Conservation (phyloP, 2,888 invertebrate species). For the Endomychus coccineus region DNA sequence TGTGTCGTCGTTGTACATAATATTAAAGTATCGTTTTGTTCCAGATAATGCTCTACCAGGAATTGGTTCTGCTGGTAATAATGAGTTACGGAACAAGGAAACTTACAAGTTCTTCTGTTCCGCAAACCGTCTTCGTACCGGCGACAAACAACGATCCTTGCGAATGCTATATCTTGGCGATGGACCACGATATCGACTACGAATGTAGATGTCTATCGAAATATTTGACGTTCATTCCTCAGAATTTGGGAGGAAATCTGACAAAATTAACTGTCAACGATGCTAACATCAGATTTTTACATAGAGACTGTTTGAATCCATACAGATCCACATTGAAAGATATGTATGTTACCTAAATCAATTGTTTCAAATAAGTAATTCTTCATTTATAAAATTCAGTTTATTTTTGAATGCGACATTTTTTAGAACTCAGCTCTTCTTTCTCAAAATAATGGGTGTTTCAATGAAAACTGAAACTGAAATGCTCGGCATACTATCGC, state of each 20-base stretch:
- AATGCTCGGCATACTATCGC: no score
- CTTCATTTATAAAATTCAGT: background rate
- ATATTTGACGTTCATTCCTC: constrained; percentile 32
- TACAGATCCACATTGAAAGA: constrained; percentile 39
- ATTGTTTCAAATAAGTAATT: no score
- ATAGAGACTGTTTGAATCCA: constrained; percentile 32
- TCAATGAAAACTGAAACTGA: no score
- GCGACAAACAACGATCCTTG: constrained; percentile 18
- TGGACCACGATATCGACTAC: constrained; percentile 23
- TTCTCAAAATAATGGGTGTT: no score
- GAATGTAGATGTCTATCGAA: constrained; percentile 36
- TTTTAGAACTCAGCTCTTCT: constrained; percentile 1
- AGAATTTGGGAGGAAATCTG: constrained; percentile 30
- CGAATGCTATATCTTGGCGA: constrained; percentile 32
- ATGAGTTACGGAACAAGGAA: constrained; percentile 3
- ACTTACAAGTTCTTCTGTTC: background rate
- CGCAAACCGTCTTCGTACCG: constrained; percentile 16
- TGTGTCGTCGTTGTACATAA: no score
- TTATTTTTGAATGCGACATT: background rate
- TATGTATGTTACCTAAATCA: constrained; percentile 34
- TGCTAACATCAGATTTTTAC: constrained; percentile 34
- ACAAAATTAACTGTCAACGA: constrained; percentile 37
- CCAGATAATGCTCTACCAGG: constrained; percentile 6
- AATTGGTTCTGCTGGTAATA: constrained; percentile 4
- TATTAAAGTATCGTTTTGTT: constrained; percentile 6